A percentile compares a stretch with the other conserved stretches of the same genome.
phyloP scores from a whole-genome alignment of 1,140 invertebrate species.

The Panulirus ornatus region DNA sequence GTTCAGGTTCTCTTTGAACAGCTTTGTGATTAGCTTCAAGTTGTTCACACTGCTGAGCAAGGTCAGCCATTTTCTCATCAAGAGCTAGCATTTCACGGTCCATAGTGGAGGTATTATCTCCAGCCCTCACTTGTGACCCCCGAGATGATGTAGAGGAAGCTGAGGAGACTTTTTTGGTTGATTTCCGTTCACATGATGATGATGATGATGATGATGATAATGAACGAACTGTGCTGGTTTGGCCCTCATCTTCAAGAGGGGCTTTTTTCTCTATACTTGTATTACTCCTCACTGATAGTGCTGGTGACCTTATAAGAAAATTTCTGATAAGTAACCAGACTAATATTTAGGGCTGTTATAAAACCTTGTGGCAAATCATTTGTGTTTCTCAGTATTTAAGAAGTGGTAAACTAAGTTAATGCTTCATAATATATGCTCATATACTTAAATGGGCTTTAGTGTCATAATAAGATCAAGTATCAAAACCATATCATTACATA shows the following conservation, averaged over 20 bases:
- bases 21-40: conserved; percentile 76
- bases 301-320: conserved; percentile 45
- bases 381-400: no score
- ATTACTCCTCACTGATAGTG: conserved; percentile 31
- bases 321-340: no score
- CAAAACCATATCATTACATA: no score
- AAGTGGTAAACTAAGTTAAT: no score
- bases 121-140: conserved; percentile 38
- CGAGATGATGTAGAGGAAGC: conserved; percentile 58
- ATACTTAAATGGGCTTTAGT: no score
- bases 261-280: conserved; percentile 44
- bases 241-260: background rate
- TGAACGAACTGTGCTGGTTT: conserved; percentile 10
- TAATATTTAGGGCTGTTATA: no score
- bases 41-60: conserved; percentile 80
- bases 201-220: conserved; percentile 59
- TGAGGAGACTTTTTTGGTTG: conserved; percentile 54
- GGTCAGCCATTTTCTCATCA: conserved; percentile 81
- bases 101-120: conserved; percentile 77
- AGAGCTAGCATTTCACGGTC: conserved; percentile 80
- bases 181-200: conserved; percentile 57
- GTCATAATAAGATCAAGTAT: no score
- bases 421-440: no score
- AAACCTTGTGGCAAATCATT: no score
- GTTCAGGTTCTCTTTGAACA: conserved; percentile 57